Evolutionary conservation across 2,113 vertebrate species (phyloP).

Genomic region (Podiceps cristatus): DNA sequence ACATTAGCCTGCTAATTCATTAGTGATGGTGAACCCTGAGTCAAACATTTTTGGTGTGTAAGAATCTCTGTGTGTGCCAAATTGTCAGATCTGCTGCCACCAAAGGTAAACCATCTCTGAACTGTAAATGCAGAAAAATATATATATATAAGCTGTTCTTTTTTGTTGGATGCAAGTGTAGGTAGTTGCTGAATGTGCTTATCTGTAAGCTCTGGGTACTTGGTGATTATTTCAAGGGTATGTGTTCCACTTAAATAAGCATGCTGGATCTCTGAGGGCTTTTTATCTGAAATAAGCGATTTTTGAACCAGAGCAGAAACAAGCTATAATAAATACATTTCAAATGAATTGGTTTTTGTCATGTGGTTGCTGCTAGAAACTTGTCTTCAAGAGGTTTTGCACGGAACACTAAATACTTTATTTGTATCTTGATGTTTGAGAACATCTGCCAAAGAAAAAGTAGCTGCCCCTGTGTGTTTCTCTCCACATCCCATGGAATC

Average conservation of each 20-base stretch:
- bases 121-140: not conserved
- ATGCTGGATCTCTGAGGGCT: not conserved
- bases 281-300: not conserved
- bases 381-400: not conserved
- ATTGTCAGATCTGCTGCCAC: not conserved
- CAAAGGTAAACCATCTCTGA: not conserved
- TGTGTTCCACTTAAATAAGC: not conserved
- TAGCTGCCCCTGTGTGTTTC: not conserved
- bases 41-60: not conserved
- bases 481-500: not conserved
- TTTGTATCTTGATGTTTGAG: slow-evolving; percentile 2
- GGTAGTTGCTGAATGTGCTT: not conserved
- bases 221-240: not conserved
- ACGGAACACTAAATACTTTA: not conserved
- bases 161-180: not conserved
- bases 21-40: not conserved
- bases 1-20: not conserved
- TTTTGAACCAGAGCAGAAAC: not conserved
- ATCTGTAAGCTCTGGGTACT: not conserved
- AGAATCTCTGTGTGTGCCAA: not conserved
- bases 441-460: not conserved
- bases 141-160: not conserved
- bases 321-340: not conserved
- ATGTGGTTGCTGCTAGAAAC: not conserved
- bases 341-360: not conserved